phyloP scores from a whole-genome alignment of 2,797 vertebrate species.

The Lacerta viridis region DNA sequence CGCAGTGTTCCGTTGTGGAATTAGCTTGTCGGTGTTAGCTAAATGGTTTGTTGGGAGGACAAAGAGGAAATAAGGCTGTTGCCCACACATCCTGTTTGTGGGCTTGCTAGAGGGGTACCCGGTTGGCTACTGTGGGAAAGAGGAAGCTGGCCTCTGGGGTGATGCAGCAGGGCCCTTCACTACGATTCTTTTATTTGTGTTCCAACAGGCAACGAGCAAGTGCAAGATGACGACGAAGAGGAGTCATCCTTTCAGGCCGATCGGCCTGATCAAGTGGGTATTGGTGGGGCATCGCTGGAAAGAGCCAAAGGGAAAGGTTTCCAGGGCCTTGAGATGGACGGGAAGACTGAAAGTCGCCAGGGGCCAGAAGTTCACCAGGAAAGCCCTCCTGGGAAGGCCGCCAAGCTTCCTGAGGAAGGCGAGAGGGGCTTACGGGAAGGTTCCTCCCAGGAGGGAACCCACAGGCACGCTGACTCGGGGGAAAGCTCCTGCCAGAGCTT shows the following conservation, averaged over 20 bases:
- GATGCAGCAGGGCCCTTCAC: background rate
- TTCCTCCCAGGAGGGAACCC: conserved; percentile 27
- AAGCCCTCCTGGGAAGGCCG: background rate
- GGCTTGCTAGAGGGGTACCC: too few species aligned
- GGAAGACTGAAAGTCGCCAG: background rate
- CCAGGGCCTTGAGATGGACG: conserved; percentile 18
- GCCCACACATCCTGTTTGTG: background rate
- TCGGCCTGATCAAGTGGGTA: conserved; percentile 19
- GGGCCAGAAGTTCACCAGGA: conserved; percentile 13
- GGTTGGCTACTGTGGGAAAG: background rate
- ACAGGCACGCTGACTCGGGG: conserved; percentile 13
- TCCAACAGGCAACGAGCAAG: conserved; percentile 34
- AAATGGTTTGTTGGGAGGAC: background rate
- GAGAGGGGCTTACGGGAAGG: background rate
- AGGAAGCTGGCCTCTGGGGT: background rate
- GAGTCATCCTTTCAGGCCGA: conserved; percentile 1
- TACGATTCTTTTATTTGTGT: background rate
- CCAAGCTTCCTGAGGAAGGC: conserved; percentile 20
- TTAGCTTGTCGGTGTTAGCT: background rate
- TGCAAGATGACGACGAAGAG: conserved; percentile 23
- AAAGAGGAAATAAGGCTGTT: too few species aligned
- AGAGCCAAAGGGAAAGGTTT: conserved; percentile 25
- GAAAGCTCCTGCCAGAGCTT: conserved; percentile 38
- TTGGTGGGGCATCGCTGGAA: conserved; percentile 22
- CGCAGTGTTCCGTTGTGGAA: background rate